phyloP scores from a whole-genome alignment of 2,888 invertebrate species.

The Chalcis sispes region DNA sequence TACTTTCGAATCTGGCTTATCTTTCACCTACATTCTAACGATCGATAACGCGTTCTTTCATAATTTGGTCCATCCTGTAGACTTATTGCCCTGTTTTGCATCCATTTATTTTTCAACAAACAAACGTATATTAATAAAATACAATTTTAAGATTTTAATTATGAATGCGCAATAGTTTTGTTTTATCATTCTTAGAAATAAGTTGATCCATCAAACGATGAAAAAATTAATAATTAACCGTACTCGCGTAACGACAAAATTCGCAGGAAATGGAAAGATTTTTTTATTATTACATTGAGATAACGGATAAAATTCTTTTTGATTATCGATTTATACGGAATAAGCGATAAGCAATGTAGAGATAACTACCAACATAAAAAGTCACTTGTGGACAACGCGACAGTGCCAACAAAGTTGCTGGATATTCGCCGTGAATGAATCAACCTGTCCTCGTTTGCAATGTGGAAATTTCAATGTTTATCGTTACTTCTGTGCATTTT shows the following conservation, averaged over 20 bases:
- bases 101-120: no score
- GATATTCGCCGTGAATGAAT: slow-evolving; percentile 25
- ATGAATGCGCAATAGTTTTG: no score
- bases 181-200: no score
- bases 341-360: slow-evolving; percentile 43
- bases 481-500: slow-evolving; percentile 17
- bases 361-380: slow-evolving; percentile 37
- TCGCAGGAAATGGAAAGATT: slow-evolving; percentile 31
- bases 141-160: no score
- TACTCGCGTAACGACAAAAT: background rate
- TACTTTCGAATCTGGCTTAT: slow-evolving; percentile 8
- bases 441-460: slow-evolving; percentile 22
- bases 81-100: no score
- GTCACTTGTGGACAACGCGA: slow-evolving; percentile 20
- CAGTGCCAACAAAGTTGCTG: background rate
- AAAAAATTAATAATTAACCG: no score
- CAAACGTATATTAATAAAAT: no score
- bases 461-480: slow-evolving; percentile 23
- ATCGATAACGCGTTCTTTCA: slow-evolving; percentile 27
- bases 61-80: no score
- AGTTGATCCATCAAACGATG: no score
- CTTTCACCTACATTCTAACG: slow-evolving; percentile 16
- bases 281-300: slow-evolving; percentile 10
- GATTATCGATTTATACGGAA: slow-evolving; percentile 53
- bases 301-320: slow-evolving; percentile 23